A percentile compares a stretch with the other conserved stretches of the same genome.
phyloP scores from a whole-genome alignment of 2,888 invertebrate genomes.

The Drosophila limbata region DNA sequence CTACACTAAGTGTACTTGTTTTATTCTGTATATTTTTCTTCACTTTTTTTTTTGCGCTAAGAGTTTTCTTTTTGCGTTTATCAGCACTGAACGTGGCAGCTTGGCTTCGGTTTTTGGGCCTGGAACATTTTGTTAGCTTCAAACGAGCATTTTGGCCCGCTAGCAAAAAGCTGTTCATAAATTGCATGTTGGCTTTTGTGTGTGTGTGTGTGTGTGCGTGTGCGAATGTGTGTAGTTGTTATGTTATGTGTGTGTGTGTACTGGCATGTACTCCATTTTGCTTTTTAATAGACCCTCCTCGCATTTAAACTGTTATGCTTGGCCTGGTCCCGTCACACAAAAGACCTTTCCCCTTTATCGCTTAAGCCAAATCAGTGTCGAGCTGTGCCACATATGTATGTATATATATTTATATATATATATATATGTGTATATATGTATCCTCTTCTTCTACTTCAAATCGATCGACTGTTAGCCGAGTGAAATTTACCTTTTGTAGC shows the following conservation, averaged over 20 bases:
- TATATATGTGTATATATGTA: background rate
- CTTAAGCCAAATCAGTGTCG: slow-evolving; percentile 78
- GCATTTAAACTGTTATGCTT: slow-evolving; percentile 81
- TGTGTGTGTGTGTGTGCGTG: slow-evolving; percentile 15
- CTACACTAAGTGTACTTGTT: slow-evolving; percentile 25
- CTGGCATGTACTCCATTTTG: slow-evolving; percentile 73
- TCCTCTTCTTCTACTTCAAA: slow-evolving; percentile 12
- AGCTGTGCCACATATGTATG: slow-evolving; percentile 40
- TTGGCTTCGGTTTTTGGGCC: slow-evolving; percentile 40
- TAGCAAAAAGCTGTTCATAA: slow-evolving; percentile 77
- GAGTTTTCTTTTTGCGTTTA: slow-evolving; percentile 39
- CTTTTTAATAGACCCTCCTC: slow-evolving; percentile 76
- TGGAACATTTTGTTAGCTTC: slow-evolving; percentile 71
- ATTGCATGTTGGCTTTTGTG: slow-evolving; percentile 78
- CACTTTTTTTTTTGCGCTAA: slow-evolving; percentile 2
- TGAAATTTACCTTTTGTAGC: slow-evolving; percentile 44
- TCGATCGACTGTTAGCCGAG: slow-evolving; percentile 40
- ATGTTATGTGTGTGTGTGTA: slow-evolving; percentile 32
- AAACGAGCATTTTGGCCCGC: slow-evolving; percentile 78
- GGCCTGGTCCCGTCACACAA: slow-evolving; percentile 67
- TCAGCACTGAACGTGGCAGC: slow-evolving; percentile 43
- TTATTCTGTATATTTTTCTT: slow-evolving; percentile 7
- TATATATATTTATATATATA: slow-evolving; percentile 13
- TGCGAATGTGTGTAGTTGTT: slow-evolving; percentile 20
- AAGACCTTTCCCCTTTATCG: slow-evolving; percentile 74